Evolutionary conservation across 1,140 invertebrate species (phyloP).

Genomic region (Panulirus ornatus): DNA sequence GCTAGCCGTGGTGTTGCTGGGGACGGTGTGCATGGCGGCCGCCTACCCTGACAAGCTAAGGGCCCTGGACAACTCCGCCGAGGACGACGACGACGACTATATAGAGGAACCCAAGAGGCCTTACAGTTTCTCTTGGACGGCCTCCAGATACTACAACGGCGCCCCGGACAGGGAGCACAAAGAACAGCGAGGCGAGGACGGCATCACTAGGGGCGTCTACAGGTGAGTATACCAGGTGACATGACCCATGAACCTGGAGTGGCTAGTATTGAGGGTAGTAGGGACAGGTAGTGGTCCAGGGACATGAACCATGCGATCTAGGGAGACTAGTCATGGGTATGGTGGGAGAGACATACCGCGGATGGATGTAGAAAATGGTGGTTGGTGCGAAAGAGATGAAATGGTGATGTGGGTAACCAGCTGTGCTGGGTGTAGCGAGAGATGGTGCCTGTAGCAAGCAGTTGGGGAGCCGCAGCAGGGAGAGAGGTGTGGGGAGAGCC

Average conservation of each 20-base stretch:
- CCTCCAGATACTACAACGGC: conserved; percentile 72
- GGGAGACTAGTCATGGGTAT: too few species aligned
- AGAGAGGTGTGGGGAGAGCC: too few species aligned
- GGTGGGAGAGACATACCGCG: too few species aligned
- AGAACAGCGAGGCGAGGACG: conserved; percentile 71
- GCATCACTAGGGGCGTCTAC: conserved; percentile 73
- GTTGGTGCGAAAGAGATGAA: too few species aligned
- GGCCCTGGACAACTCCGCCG: neutral
- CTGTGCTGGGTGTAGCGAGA: too few species aligned
- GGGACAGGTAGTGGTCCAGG: neutral
- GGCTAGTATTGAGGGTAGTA: neutral
- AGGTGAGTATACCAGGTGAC: too few species aligned
- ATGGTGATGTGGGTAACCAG: too few species aligned
- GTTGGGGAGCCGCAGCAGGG: too few species aligned
- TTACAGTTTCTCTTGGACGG: conserved; percentile 73
- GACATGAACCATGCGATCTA: too few species aligned
- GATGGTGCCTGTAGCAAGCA: too few species aligned
- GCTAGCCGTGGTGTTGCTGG: conserved; percentile 36
- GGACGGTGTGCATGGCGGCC: neutral
- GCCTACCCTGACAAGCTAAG: conserved; percentile 53
- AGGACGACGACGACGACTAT: conserved; percentile 49
- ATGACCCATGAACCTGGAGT: neutral
- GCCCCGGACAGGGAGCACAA: conserved; percentile 70
- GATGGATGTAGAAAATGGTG: too few species aligned
- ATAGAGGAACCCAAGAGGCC: conserved; percentile 71